Base-by-base conservation (phyloP, 2,113 vertebrate genomes). In the Ancistrus triradiatus region DNA sequence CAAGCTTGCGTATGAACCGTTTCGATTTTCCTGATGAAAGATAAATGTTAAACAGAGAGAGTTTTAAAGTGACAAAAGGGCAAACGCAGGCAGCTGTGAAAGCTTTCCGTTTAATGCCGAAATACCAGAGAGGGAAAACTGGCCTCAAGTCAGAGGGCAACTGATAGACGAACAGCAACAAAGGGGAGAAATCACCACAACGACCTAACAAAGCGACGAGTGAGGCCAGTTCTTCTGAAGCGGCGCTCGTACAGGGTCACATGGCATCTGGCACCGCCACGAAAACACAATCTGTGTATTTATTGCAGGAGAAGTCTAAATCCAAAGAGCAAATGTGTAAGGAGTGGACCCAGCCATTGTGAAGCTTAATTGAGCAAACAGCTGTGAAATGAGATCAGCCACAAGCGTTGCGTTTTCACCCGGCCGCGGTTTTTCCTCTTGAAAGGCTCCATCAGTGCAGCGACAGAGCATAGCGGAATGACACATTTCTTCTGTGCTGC, bases 61-160 rank as follows among this genome's bases (percentile, higher is more conserved):
- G 27, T 79, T 78, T 76, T 83, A 85, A 84, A 82, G 81, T 82
- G 73, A 76, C 83, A 79, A 85, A 83, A 69, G 69, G 85, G 75
- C 67, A 86, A 80, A 75, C 75, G 81, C 75, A 78, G 75, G 83
- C 85, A 87, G 85, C 86, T 89, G 86, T 80, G 78, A 71, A 79
- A 82, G 81, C 64, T 66, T 72, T 65, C 58, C 66, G 62, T 72
- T 76, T 63, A 74, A 58, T 76, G 35, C 22, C 67, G 57, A 42
- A 37, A 69, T 64, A 55, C 72, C 74, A 72, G 49, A 61, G 56
- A 77, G 25, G 52, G 17, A 65, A 56, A 63, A 55, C 50, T 46
- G 43, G 62, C 43, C 19, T 50, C 21, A 18, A 60, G 50, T 40
- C 49, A 57, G 56, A 44, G 60, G 42, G 52, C 49, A 56, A 75